Evolutionary conservation across 2,113 vertebrate species (phyloP).

Genomic region (Archocentrus centrarchus): DNA sequence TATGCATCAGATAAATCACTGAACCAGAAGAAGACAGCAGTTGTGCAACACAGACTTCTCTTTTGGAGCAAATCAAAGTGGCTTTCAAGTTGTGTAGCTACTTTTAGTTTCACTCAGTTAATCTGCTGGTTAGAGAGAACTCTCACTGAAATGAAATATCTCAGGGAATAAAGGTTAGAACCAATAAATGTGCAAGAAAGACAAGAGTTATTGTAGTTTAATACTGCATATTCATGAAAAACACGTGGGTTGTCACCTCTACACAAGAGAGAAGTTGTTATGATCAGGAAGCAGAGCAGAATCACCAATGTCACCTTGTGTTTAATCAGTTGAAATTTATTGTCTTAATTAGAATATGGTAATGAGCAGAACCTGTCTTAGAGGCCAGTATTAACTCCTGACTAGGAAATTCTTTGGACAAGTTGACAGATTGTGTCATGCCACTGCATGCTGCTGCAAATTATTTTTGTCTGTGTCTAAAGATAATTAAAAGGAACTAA

Average conservation of each 20-base stretch:
- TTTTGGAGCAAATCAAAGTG: slow-evolving; percentile 11
- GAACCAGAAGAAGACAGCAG: slow-evolving; percentile 41
- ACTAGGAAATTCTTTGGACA: slow-evolving; percentile 39
- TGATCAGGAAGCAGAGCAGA: slow-evolving; percentile 7
- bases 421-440: slow-evolving; percentile 35
- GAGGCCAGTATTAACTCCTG: not conserved
- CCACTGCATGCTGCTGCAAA: slow-evolving; percentile 14
- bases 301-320: slow-evolving; percentile 23
- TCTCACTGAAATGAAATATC: not conserved
- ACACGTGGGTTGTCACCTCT: slow-evolving; percentile 22
- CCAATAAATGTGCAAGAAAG: not conserved
- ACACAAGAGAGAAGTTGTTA: not conserved
- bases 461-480: slow-evolving; percentile 21
- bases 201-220: not conserved
- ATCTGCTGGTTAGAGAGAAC: not conserved
- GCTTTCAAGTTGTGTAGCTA: not conserved
- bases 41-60: slow-evolving; percentile 16
- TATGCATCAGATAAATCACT: slow-evolving; percentile 38
- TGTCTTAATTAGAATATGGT: slow-evolving; percentile 48
- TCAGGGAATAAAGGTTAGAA: not conserved
- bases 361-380: slow-evolving; percentile 26
- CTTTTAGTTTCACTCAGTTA: not conserved
- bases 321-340: slow-evolving; percentile 42
- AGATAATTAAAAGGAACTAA: slow-evolving; percentile 29
- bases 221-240: slow-evolving; percentile 46